phyloP scores from a whole-genome alignment of 2,888 invertebrate genomes.

The Tiphia femorata region DNA sequence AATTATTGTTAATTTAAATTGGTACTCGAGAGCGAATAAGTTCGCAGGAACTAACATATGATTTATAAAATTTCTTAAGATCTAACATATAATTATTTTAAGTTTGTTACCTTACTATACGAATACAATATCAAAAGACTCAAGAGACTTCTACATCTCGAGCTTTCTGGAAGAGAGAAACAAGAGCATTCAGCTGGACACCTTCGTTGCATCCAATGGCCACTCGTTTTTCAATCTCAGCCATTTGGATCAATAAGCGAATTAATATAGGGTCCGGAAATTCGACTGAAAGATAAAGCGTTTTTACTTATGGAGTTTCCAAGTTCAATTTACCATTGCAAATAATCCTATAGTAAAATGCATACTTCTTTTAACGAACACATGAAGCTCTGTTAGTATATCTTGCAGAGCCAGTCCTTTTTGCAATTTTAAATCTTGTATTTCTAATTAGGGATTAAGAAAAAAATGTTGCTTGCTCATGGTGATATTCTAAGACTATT shows the following conservation, averaged over 20 bases:
- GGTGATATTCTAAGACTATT: no score
- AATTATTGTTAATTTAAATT: no score
- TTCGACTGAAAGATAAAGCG: slow-evolving; percentile 85
- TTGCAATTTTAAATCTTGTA: slow-evolving; percentile 84
- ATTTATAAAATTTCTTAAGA: background rate
- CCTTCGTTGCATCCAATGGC: slow-evolving; percentile 90
- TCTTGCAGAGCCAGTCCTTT: slow-evolving; percentile 96
- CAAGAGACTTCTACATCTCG: slow-evolving; percentile 71
- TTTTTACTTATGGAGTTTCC: no score
- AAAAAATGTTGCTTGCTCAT: no score
- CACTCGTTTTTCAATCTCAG: slow-evolving; percentile 89
- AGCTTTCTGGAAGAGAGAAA: slow-evolving; percentile 88
- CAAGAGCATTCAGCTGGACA: slow-evolving; percentile 88
- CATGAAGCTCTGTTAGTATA: slow-evolving; percentile 92
- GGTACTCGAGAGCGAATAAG: no score
- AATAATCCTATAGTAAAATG: no score
- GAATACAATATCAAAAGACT: background rate
- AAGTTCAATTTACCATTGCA: no score
- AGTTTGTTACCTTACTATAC: no score
- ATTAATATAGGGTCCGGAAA: slow-evolving; percentile 85
- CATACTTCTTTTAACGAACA: slow-evolving; percentile 88
- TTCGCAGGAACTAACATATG: no score
- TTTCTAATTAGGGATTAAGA: slow-evolving; percentile 71
- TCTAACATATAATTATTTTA: no score
- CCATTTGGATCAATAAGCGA: slow-evolving; percentile 86